These are phyloP conservation scores for Gorsachius magnificus DNA, from an alignment of 2,797 vertebrate genomes.

Conservation along the genomic window DNA sequence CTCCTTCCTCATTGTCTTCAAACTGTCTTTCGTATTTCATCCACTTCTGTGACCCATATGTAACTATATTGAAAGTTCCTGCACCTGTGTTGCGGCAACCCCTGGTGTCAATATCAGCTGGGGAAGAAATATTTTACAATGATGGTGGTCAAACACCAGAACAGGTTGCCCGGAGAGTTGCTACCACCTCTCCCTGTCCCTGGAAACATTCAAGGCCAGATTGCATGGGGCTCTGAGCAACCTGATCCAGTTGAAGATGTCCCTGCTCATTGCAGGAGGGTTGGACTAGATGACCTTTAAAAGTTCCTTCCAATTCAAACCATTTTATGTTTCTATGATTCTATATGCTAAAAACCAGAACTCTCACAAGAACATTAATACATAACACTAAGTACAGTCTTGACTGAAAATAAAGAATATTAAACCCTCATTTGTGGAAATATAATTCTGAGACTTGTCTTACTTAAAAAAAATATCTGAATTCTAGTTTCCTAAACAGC, in stretches of 20 bases:
- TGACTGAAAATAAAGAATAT: neutral
- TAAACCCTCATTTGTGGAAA: neutral
- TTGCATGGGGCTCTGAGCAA: no score
- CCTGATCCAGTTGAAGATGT: no score
- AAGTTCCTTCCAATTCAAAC: neutral
- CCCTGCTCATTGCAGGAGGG: no score
- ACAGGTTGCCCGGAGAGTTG: no score
- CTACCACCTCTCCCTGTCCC: no score
- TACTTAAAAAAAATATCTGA: neutral
- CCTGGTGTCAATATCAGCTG: fast-evolving
- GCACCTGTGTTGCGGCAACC: neutral
- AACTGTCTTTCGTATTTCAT: neutral
- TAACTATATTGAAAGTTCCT: neutral
- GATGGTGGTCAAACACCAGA: no score
- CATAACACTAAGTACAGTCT: neutral
- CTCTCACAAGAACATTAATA: neutral
- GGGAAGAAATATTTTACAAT: no score
- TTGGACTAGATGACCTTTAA: neutral
- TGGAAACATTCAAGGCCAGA: no score
- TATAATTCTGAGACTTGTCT: neutral
- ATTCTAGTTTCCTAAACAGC: neutral
- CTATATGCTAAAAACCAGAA: neutral
- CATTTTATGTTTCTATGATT: neutral
- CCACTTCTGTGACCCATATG: neutral
- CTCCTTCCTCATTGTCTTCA: neutral